A percentile compares a stretch with the other conserved stretches of the same genome.
These are phyloP conservation scores for Thaumatotibia leucotreta DNA, from an alignment of 1,140 invertebrate genomes.

Conservation along the genomic window DNA sequence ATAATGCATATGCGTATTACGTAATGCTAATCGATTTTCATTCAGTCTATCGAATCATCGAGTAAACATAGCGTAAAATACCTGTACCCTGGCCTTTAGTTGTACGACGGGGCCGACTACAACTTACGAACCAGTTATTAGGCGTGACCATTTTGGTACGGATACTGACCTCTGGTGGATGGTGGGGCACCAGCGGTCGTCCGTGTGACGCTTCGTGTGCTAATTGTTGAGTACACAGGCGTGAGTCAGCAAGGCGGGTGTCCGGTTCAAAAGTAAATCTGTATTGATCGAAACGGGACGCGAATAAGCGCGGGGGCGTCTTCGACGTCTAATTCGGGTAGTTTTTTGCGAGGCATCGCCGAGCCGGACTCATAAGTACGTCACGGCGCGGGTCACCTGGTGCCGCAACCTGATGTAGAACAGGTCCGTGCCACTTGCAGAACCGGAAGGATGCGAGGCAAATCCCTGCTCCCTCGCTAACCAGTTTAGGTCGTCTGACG, in stretches of 20 bases:
- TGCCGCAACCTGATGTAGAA: constrained; percentile 70
- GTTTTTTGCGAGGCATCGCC: constrained; percentile 13
- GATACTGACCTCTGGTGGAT: constrained; percentile 73
- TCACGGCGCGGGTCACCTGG: constrained; percentile 53
- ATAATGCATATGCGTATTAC: constrained; percentile 10
- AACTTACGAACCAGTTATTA: constrained; percentile 75
- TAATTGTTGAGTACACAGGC: constrained; percentile 64
- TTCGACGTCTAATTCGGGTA: constrained; percentile 25
- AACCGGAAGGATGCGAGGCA: constrained; percentile 75
- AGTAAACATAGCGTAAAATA: constrained; percentile 67
- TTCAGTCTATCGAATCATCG: constrained; percentile 57
- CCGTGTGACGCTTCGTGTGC: constrained; percentile 55
- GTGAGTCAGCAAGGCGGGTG: constrained; percentile 63
- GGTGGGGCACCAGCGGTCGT: constrained; percentile 52
- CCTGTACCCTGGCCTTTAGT: constrained; percentile 66
- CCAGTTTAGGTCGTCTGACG: constrained; percentile 75
- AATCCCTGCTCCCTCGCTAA: constrained; percentile 75
- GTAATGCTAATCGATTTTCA: constrained; percentile 30
- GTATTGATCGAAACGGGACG: constrained; percentile 29
- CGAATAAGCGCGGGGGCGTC: constrained; percentile 15
- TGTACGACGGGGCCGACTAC: constrained; percentile 68
- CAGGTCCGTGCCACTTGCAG: constrained; percentile 70
- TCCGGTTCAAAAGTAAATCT: constrained; percentile 43
- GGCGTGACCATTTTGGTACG: constrained; percentile 74
- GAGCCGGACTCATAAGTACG: constrained; percentile 40